These are phyloP conservation scores for Myotis pilosus DNA, from an alignment of 2,797 vertebrate species.

Conservation along the genomic window DNA sequence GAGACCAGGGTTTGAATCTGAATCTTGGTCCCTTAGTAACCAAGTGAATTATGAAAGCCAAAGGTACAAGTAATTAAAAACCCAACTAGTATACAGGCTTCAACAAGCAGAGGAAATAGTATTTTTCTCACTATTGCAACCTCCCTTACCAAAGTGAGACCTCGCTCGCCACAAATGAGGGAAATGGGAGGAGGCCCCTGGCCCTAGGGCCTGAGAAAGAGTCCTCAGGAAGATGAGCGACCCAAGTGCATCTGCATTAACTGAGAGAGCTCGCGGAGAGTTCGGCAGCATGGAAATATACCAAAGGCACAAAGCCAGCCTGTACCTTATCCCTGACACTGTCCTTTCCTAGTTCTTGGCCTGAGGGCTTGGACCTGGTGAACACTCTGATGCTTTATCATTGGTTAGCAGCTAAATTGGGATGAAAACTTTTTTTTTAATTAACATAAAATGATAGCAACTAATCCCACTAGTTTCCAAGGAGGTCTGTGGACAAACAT, in stretches of 20 bases:
- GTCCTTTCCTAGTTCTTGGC: neutral
- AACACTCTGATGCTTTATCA: neutral
- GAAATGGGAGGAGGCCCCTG: neutral
- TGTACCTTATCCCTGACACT: neutral
- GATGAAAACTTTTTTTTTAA: neutral
- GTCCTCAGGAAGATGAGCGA: neutral
- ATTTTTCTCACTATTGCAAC: neutral
- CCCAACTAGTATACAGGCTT: neutral
- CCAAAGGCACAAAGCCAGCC: neutral
- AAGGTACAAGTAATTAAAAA: neutral
- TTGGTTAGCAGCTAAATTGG: neutral
- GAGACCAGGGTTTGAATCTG: neutral
- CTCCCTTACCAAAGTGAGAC: neutral
- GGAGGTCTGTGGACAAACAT: constrained; percentile 55
- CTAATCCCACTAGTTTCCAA: neutral
- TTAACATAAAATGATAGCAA: neutral
- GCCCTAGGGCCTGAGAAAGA: neutral
- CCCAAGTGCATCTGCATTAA: rapidly evolving
- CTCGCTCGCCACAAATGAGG: neutral
- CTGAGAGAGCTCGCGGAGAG: neutral
- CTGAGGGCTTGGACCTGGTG: neutral
- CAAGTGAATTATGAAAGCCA: neutral
- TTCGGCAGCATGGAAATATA: neutral
- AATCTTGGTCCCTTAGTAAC: neutral
- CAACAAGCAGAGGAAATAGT: neutral